A percentile compares a stretch with the other conserved stretches of the same genome.
phyloP scores from a whole-genome alignment of 2,113 vertebrate genomes.

The Nansenia antarctica region DNA sequence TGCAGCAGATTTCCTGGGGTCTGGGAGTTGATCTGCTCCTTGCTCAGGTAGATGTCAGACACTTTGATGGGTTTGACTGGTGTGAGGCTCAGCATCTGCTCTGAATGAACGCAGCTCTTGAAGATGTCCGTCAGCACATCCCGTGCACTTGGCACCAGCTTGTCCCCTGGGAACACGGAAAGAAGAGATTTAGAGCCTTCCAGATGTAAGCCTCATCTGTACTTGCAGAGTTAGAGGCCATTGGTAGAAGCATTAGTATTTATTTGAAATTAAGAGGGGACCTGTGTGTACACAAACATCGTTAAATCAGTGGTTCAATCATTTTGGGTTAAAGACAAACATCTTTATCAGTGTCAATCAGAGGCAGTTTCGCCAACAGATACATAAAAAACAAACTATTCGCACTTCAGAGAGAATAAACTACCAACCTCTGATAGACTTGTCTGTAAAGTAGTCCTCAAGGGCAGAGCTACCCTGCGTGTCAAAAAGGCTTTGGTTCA shows the following conservation, averaged over 20 bases:
- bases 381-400: too few species aligned
- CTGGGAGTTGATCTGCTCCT: conserved; percentile 96
- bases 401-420: background rate
- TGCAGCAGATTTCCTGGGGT: conserved; percentile 93
- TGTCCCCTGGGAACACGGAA: conserved; percentile 81
- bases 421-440: conserved; percentile 86
- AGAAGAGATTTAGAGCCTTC: background rate
- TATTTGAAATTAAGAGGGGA: too few species aligned
- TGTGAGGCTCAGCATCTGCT: conserved; percentile 92
- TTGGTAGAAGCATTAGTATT: background rate
- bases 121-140: conserved; percentile 95
- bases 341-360: too few species aligned
- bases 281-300: too few species aligned
- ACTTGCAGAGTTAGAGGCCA: background rate
- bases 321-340: too few species aligned
- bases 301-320: too few species aligned
- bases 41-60: conserved; percentile 95
- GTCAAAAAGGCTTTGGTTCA: conserved; percentile 97
- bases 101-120: conserved; percentile 92
- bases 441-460: conserved; percentile 95
- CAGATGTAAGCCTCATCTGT: background rate
- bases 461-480: conserved; percentile 95
- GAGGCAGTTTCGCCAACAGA: too few species aligned
- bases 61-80: conserved; percentile 90
- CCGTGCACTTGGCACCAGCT: conserved; percentile 86